These are phyloP conservation scores for Siderastrea radians DNA, from an alignment of 92 coral and sea anemone species.

Conservation along the genomic window DNA sequence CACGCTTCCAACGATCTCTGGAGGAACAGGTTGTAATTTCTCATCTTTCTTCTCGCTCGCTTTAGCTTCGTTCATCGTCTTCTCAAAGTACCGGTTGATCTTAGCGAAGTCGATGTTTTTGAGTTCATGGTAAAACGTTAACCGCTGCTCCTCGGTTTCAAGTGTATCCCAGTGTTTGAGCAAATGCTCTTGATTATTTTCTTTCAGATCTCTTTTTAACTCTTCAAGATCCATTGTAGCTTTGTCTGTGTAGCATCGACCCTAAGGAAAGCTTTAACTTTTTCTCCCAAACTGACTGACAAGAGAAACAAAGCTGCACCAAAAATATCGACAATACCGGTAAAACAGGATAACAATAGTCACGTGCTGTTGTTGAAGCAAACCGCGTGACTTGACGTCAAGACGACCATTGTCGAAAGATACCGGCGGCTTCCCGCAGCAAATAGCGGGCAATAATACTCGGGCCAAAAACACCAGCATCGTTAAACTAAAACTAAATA, in stretches of 20 bases:
- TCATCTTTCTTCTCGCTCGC: constrained; percentile 87
- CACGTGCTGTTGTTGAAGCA: background rate
- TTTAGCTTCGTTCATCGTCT: constrained; percentile 59
- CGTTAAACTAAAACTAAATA: no score
- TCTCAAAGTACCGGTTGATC: constrained; percentile 77
- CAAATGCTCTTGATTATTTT: constrained; percentile 84
- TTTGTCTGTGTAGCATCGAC: background rate
- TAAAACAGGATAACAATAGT: background rate
- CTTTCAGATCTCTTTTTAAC: constrained; percentile 73
- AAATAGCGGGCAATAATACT: no score
- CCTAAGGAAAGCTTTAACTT: background rate
- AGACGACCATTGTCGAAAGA: no score
- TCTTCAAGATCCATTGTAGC: constrained; percentile 86
- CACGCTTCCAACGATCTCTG: constrained; percentile 77
- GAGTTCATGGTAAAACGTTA: constrained; percentile 74
- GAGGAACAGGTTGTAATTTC: constrained; percentile 87
- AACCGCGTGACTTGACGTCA: constrained; percentile 2
- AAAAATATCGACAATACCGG: background rate
- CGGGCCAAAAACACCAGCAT: no score
- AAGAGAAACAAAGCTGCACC: no score
- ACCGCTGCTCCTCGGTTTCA: constrained; percentile 56
- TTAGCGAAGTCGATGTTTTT: constrained; percentile 80
- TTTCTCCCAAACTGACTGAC: no score
- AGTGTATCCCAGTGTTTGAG: constrained; percentile 79
- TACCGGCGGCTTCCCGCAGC: no score